Conservation (phyloP, 2,113 vertebrate genomes). For the Psettodes erumei region DNA sequence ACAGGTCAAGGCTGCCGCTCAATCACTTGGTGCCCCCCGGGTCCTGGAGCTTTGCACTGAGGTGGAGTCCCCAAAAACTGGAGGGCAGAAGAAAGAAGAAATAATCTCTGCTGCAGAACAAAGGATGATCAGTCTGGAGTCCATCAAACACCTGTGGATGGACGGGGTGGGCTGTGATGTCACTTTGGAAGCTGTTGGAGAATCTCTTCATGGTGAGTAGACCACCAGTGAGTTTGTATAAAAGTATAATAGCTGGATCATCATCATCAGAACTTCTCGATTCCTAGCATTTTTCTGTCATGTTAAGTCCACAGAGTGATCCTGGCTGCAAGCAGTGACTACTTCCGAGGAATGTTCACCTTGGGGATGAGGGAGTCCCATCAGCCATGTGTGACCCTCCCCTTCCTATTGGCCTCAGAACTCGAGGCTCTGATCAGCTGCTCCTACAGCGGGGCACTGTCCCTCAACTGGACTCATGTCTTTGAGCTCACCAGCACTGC, state of each 20-base stretch:
- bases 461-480: slow-evolving; percentile 83
- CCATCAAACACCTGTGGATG: slow-evolving; percentile 79
- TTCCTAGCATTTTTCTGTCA: no score
- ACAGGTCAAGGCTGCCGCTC: slow-evolving; percentile 79
- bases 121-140: slow-evolving; percentile 77
- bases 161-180: slow-evolving; percentile 87
- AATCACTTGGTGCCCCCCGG: slow-evolving; percentile 77
- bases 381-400: slow-evolving; percentile 73
- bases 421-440: slow-evolving; percentile 85
- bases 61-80: slow-evolving; percentile 13
- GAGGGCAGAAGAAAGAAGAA: neutral
- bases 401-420: slow-evolving; percentile 81
- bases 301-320: slow-evolving; percentile 88
- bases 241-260: neutral
- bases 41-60: slow-evolving; percentile 76
- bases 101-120: slow-evolving; percentile 75
- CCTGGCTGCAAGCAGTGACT: slow-evolving; percentile 89
- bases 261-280: no score
- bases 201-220: slow-evolving; percentile 79
- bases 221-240: neutral
- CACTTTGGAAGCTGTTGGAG: slow-evolving; percentile 80
- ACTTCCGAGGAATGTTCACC: slow-evolving; percentile 91
- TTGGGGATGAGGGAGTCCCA: slow-evolving; percentile 89
- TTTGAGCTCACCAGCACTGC: slow-evolving; percentile 86
- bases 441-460: slow-evolving; percentile 85